These are phyloP conservation scores for Drosophila infuscata DNA, from an alignment of 2,888 invertebrate species.

Conservation along the genomic window DNA sequence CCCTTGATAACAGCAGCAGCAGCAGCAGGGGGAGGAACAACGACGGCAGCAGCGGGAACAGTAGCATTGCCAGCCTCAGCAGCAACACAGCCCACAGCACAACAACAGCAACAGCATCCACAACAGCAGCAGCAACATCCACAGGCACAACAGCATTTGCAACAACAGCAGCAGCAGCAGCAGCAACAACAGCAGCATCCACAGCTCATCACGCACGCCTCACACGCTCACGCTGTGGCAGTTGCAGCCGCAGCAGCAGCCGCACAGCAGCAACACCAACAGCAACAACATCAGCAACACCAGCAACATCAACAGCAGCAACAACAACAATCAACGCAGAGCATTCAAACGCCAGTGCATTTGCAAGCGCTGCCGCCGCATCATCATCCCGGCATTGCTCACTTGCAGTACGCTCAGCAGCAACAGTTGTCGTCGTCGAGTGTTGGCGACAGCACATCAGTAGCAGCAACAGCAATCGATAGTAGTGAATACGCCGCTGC, in stretches of 20 bases:
- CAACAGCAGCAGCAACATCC: conserved; percentile 33
- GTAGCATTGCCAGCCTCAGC: conserved; percentile 63
- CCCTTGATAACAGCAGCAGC: conserved; percentile 82
- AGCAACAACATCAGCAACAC: neutral
- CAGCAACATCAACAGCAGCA: conserved; percentile 58
- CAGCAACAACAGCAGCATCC: conserved; percentile 52
- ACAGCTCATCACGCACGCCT: conserved; percentile 63
- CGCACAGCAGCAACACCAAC: conserved; percentile 52
- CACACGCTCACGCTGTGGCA: conserved; percentile 57
- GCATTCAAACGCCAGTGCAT: conserved; percentile 64
- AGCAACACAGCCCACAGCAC: conserved; percentile 53
- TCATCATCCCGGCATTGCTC: conserved; percentile 49
- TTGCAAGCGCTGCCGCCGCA: conserved; percentile 44
- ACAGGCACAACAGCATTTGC: conserved; percentile 54
- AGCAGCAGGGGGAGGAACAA: conserved; percentile 80
- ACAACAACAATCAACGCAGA: conserved; percentile 59
- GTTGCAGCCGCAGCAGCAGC: conserved; percentile 59
- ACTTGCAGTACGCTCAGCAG: conserved; percentile 67
- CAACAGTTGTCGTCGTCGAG: conserved; percentile 38
- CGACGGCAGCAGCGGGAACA: conserved; percentile 74
- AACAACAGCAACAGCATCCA: conserved; percentile 45
- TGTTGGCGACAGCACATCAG: conserved; percentile 51
- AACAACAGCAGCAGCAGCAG: conserved; percentile 50
- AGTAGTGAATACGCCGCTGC: conserved; percentile 77
- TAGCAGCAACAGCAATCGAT: conserved; percentile 61